Base-by-base conservation (phyloP, 2,888 invertebrate genomes). In the Caradrina kadenii region DNA sequence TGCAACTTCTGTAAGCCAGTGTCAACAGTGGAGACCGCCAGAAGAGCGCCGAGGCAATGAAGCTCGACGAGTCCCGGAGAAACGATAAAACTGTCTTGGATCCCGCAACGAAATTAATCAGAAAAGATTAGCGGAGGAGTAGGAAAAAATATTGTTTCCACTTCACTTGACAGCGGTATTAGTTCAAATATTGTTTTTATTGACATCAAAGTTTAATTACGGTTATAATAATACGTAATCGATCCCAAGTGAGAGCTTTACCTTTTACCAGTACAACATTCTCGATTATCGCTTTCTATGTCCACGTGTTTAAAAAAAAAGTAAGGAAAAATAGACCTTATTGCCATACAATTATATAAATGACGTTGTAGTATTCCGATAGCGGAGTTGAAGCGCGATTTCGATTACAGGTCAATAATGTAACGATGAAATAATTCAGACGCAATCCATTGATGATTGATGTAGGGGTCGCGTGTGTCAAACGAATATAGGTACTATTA, bases 361-460 rank as follows among this genome's bases (percentile, higher is more conserved):
- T 55, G 55, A 58, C 58, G 71, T 69, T 26, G 13, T 35, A 31
- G 17, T 35, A 22, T 15, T 26, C 26, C 26, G 39, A 65, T 75
- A 75, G 5, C 21, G 13, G 5, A 60, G 21, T 50, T 74, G 11
- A 49, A 59, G 39, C 48, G 75, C 79, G 74, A 65, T 77, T 54
- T 59, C n/a, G 39, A 79, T 54, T 54, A 65, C 26, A 21, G 76
- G 76, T 69, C 69, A 69, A 26, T 75, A 69, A 75, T 64, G 62
- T 69, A 69, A 55, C 64, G 55, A 76, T 80, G 69, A 80, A 58
- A 80, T 63, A 77, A 68, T 69, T 80, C 64, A 35, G 49, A 69
- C 80, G 76, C 80, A 77, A 77, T 76, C 69, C 80, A 79, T 64
- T 69, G 49, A 76, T 74, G 60, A 64, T 35, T 58, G 61, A 75